phyloP scores from a whole-genome alignment of 2,113 vertebrate genomes.

The Athene cunicularia region DNA sequence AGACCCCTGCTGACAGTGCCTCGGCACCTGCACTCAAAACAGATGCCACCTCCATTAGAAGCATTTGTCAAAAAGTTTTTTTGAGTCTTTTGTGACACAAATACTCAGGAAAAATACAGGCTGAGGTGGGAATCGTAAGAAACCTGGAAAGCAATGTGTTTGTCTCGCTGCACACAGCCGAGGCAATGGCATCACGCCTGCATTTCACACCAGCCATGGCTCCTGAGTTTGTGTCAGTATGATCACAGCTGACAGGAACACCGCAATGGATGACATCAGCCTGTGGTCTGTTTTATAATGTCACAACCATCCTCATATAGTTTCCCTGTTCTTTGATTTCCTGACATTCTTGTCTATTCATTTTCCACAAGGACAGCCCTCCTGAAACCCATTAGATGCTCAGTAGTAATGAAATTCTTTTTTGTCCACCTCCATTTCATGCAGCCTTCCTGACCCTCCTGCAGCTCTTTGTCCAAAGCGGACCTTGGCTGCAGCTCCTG shows the following conservation, averaged over 20 bases:
- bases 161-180: rapidly evolving
- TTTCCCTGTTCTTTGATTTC: constrained; percentile 3
- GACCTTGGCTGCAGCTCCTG: not conserved
- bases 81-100: not conserved
- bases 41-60: not conserved
- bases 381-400: not conserved
- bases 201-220: not conserved
- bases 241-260: not conserved
- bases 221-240: not conserved
- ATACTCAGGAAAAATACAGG: rapidly evolving
- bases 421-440: not conserved
- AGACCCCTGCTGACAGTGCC: not conserved
- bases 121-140: not conserved
- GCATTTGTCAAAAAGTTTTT: not conserved
- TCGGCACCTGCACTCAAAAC: not conserved
- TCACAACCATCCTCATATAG: not conserved
- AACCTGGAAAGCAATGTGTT: not conserved
- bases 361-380: not conserved
- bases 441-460: not conserved
- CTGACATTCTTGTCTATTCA: not conserved
- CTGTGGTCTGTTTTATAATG: not conserved
- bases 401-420: not conserved
- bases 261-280: not conserved
- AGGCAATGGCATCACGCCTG: not conserved
- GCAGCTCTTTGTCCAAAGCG: not conserved